These are phyloP conservation scores for Lycaon pictus DNA, from an alignment of 2,113 vertebrate genomes.

Conservation along the genomic window DNA sequence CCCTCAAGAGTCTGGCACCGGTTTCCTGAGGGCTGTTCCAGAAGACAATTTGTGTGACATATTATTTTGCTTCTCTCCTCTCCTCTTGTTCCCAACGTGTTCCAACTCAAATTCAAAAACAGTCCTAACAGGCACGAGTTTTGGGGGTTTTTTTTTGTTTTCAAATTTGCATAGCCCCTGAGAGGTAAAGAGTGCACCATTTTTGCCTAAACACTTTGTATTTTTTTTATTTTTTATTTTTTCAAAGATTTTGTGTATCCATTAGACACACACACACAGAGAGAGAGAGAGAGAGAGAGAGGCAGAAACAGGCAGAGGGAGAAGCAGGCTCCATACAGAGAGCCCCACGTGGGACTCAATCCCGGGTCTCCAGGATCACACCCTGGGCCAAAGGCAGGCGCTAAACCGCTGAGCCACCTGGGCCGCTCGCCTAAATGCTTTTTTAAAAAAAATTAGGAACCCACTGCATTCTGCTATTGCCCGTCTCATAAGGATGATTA, in stretches of 20 bases:
- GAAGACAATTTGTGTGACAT: neutral
- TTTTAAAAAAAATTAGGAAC: neutral
- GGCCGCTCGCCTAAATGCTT: too few species aligned
- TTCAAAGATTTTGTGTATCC: too few species aligned
- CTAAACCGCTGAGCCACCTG: too few species aligned
- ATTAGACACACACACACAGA: too few species aligned
- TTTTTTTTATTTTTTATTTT: too few species aligned
- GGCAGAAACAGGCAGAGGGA: too few species aligned
- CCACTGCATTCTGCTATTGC: neutral
- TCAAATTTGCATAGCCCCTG: neutral
- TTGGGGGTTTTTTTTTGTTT: neutral
- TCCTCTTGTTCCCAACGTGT: neutral
- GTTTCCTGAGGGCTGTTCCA: neutral
- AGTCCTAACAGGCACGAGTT: neutral
- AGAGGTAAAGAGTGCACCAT: neutral
- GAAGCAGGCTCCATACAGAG: too few species aligned
- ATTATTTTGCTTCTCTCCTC: constrained; percentile 1
- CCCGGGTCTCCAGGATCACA: too few species aligned
- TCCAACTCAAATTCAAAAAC: neutral
- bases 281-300: too few species aligned
- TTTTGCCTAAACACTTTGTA: neutral
- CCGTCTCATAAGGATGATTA: neutral
- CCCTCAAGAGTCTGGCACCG: neutral
- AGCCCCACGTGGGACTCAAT: too few species aligned
- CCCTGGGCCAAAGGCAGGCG: too few species aligned